Evolutionary conservation across 2,797 vertebrate species (phyloP).

Genomic region (Halcyon smyrnensis): DNA sequence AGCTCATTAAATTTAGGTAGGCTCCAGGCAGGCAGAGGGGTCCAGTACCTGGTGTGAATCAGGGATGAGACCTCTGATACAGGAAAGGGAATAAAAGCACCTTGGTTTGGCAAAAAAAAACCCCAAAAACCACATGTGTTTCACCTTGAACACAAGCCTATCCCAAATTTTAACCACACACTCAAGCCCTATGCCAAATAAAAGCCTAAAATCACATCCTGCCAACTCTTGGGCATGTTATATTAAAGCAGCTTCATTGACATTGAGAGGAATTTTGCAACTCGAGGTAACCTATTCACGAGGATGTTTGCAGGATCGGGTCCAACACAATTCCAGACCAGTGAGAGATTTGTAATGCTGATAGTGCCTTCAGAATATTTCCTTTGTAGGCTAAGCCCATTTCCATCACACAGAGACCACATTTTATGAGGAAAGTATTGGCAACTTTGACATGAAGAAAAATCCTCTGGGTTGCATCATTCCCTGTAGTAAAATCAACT

Average conservation of each 20-base stretch:
- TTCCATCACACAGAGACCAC: conserved; percentile 29
- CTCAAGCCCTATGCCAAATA: background rate
- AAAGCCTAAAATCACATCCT: background rate
- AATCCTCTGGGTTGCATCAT: conserved; percentile 36
- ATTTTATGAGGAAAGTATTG: conserved; percentile 40
- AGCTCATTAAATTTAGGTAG: background rate
- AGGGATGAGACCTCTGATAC: background rate
- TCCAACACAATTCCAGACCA: background rate
- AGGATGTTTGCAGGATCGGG: background rate
- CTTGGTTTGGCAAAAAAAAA: background rate
- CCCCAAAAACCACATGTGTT: background rate
- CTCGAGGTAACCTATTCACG: background rate
- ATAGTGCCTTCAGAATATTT: background rate
- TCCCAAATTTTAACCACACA: background rate
- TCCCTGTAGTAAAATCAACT: conserved; percentile 65
- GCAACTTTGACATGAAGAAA: conserved; percentile 54
- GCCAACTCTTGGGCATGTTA: background rate
- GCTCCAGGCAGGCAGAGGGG: background rate
- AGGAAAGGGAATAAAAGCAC: background rate
- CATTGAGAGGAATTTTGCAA: background rate
- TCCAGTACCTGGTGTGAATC: background rate
- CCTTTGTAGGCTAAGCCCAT: background rate
- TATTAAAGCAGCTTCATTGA: background rate
- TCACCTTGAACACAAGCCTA: background rate
- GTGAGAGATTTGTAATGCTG: background rate